Percentiles rank a stretch among this genome's conserved stretches.
phyloP scores from a whole-genome alignment of 2,113 vertebrate genomes.

The Alouatta palliata region DNA sequence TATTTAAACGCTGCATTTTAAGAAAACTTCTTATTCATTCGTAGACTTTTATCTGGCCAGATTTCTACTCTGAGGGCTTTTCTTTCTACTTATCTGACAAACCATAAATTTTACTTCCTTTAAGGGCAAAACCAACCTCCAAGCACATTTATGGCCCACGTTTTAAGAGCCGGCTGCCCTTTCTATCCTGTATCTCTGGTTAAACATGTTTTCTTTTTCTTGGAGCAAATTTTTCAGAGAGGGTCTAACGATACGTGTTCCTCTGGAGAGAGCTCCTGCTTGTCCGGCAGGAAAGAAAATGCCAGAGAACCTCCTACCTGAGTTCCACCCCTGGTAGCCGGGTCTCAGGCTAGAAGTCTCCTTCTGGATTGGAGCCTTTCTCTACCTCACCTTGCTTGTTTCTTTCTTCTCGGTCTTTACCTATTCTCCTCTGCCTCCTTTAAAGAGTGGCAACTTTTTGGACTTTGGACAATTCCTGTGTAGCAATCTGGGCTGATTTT shows the following conservation, averaged over 20 bases:
- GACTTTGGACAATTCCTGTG: neutral
- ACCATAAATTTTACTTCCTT: constrained; percentile 63
- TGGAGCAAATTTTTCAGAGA: neutral
- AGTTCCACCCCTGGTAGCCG: neutral
- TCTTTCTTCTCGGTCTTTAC: neutral
- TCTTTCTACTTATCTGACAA: constrained; percentile 55
- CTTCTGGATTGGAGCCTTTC: neutral
- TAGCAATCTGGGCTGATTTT: neutral
- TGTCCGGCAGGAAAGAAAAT: neutral
- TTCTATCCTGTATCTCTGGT: constrained; percentile 16
- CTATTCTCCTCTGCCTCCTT: neutral
- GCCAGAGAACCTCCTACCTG: neutral
- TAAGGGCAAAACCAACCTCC: constrained; percentile 63
- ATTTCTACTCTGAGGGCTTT: constrained; percentile 14
- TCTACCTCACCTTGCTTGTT: neutral
- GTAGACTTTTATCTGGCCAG: neutral
- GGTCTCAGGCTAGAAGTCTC: neutral
- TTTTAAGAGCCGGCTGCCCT: constrained; percentile 49
- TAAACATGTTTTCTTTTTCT: constrained; percentile 13
- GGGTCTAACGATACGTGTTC: neutral
- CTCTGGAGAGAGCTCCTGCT: neutral
- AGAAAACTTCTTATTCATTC: neutral
- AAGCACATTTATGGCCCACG: neutral
- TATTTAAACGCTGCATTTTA: neutral
- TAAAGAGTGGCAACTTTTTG: neutral